Evolutionary conservation across 1,140 invertebrate species (phyloP).

Genomic region (Harlomillsia oculata): DNA sequence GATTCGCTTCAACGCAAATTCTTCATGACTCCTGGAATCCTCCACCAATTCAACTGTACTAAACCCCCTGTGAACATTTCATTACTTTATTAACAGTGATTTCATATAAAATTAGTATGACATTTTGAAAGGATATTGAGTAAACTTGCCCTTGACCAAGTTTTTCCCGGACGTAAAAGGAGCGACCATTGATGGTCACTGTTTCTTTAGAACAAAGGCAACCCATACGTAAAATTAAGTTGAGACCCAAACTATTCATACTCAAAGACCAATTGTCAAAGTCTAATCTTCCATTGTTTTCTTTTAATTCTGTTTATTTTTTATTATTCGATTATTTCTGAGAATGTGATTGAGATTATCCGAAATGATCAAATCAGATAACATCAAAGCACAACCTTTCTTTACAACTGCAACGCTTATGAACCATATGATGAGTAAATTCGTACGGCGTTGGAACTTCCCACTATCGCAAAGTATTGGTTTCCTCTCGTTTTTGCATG

Average conservation of each 20-base stretch:
- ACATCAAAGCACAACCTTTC: no score
- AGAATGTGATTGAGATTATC: no score
- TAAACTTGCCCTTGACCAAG: slow-evolving; percentile 64
- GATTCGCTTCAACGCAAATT: slow-evolving; percentile 72
- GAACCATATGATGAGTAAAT: no score
- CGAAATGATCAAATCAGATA: no score
- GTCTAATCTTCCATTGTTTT: no score
- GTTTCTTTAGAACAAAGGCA: slow-evolving; percentile 67
- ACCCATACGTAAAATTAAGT: slow-evolving; percentile 62
- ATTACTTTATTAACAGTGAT: slow-evolving; percentile 3
- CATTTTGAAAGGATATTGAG: slow-evolving; percentile 3
- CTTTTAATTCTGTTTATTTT: no score
- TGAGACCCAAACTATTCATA: slow-evolving; percentile 61
- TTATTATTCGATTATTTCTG: no score
- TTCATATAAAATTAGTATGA: slow-evolving; percentile 1
- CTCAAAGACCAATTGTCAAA: no score
- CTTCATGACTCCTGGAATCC: slow-evolving; percentile 56
- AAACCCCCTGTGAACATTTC: slow-evolving; percentile 58
- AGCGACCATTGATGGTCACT: slow-evolving; percentile 58
- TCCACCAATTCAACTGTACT: slow-evolving; percentile 71
- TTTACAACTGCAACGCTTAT: no score
- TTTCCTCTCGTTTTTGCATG: no score
- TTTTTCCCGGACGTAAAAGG: slow-evolving; percentile 58
- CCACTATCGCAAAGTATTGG: no score
- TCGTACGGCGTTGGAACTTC: no score